Evolutionary conservation across 2,888 invertebrate genomes (phyloP).

Genomic region (Colostygia pectinataria): DNA sequence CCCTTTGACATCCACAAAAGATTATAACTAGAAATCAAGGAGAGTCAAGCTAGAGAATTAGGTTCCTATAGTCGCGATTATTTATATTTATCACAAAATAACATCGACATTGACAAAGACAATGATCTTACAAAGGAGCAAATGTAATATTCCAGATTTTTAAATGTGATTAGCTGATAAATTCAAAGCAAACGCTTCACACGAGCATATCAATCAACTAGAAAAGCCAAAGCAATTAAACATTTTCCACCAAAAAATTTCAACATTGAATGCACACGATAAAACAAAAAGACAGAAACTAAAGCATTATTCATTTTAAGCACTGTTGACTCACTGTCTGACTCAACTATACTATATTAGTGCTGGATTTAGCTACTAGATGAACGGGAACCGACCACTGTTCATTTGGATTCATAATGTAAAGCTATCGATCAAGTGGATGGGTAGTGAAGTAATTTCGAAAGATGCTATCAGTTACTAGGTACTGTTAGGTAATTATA

Average conservation of each 20-base stretch:
- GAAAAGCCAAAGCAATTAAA: too few species aligned
- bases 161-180: too few species aligned
- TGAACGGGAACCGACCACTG: constrained; percentile 7
- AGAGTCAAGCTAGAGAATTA: too few species aligned
- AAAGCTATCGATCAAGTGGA: constrained; percentile 37
- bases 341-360: constrained; percentile 14
- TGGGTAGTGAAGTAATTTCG: constrained; percentile 33
- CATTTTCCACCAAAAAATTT: not conserved
- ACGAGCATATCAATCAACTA: too few species aligned
- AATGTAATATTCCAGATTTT: too few species aligned
- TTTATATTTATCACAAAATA: too few species aligned
- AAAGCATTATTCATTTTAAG: constrained; percentile 10
- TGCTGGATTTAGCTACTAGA: constrained; percentile 24
- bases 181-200: too few species aligned
- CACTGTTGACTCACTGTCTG: constrained; percentile 19
- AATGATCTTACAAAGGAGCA: too few species aligned
- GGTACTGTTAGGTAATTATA: constrained; percentile 33
- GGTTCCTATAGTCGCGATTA: too few species aligned
- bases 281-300: constrained; percentile 4
- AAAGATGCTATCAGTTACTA: constrained; percentile 34
- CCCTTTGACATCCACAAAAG: too few species aligned
- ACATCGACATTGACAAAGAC: too few species aligned
- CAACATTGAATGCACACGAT: not conserved
- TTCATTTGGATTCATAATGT: constrained; percentile 30
- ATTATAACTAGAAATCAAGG: too few species aligned